Conservation (phyloP, 2,888 invertebrate genomes). For the Oscheius sp. region DNA sequence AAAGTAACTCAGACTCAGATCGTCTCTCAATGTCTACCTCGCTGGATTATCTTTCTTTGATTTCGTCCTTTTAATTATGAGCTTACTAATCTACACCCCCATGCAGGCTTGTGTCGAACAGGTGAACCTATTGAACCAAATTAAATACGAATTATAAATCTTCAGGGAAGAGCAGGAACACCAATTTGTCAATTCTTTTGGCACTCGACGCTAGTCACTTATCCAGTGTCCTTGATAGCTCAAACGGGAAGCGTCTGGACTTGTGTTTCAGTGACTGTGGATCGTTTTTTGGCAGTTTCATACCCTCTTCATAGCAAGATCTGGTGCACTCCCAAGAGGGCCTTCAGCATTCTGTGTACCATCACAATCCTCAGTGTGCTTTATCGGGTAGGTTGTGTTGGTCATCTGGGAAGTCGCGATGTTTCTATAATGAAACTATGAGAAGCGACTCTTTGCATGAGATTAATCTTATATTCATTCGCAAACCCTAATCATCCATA, state of each 20-base stretch:
- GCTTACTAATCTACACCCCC: conserved; percentile 62
- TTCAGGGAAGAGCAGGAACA: conserved; percentile 21
- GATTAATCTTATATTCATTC: conserved; percentile 26
- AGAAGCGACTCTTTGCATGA: conserved; percentile 52
- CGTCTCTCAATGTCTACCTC: conserved; percentile 68
- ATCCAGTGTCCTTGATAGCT: conserved; percentile 62
- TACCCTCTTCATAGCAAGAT: conserved; percentile 64
- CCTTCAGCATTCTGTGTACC: conserved; percentile 46
- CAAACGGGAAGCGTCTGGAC: conserved; percentile 67
- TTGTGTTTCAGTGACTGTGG: conserved; percentile 67
- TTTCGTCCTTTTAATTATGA: conserved; percentile 60
- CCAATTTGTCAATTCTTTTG: conserved; percentile 65
- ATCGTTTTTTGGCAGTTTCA: conserved; percentile 64
- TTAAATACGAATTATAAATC: neutral
- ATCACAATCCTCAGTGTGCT: conserved; percentile 58
- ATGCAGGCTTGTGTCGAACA: conserved; percentile 53
- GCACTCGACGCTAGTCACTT: conserved; percentile 59
- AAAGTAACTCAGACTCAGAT: conserved; percentile 36
- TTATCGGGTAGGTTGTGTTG: conserved; percentile 47
- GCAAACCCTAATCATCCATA: conserved; percentile 10
- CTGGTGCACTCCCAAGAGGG: conserved; percentile 60
- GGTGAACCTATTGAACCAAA: conserved; percentile 21
- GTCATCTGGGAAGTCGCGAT: neutral
- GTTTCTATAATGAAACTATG: conserved; percentile 53
- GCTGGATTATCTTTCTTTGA: conserved; percentile 69